Evolutionary conservation across 2,888 invertebrate species (phyloP).

Genomic region (Toxonevra muliebris): DNA sequence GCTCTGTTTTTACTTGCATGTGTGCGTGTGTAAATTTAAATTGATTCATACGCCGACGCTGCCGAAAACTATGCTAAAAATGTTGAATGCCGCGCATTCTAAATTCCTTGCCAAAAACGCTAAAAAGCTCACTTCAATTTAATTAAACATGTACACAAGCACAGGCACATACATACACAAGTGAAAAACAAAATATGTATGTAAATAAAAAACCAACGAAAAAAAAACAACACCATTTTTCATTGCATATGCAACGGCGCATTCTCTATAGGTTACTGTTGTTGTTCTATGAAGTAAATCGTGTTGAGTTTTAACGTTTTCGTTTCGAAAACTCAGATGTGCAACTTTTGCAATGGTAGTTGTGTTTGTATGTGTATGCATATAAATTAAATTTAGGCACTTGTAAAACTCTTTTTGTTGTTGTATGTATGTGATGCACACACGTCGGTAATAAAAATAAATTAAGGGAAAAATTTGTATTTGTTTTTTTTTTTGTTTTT

Average conservation of each 20-base stretch:
- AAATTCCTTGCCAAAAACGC: conserved; percentile 3
- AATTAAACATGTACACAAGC: conserved; percentile 58
- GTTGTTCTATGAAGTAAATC: conserved; percentile 1
- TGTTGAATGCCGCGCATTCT: too few species aligned
- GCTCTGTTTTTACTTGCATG: too few species aligned
- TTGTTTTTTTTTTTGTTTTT: conserved; percentile 2
- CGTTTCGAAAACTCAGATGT: too few species aligned
- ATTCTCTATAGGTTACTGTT: conserved; percentile 25
- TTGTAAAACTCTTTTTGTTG: conserved; percentile 14
- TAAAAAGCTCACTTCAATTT: conserved; percentile 45
- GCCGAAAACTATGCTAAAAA: too few species aligned
- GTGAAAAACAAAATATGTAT: not conserved
- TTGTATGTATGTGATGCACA: not conserved
- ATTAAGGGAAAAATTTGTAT: conserved; percentile 16
- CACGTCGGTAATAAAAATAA: not conserved
- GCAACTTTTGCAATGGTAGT: too few species aligned
- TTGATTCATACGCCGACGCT: too few species aligned
- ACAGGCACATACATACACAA: not conserved
- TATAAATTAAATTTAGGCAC: conserved; percentile 31
- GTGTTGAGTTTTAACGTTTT: not conserved
- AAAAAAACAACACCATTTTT: conserved; percentile 38
- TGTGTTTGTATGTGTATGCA: conserved; percentile 10
- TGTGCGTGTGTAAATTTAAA: too few species aligned
- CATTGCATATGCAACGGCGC: conserved; percentile 25
- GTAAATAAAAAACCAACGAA: conserved; percentile 48